phyloP scores from a whole-genome alignment of 2,888 invertebrate genomes.

The Drosophila dives region DNA sequence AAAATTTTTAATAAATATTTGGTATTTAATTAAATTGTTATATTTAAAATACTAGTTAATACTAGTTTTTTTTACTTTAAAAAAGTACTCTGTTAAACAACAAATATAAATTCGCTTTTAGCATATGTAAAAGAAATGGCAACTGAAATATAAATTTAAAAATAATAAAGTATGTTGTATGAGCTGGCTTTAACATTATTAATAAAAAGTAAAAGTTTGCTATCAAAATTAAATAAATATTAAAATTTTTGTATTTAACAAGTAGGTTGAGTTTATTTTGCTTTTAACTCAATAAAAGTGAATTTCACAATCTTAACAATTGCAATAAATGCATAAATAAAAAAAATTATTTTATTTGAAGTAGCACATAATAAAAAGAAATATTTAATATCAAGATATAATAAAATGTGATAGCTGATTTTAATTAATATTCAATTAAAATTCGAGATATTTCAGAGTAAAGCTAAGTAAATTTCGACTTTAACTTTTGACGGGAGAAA shows the following conservation, averaged over 20 bases:
- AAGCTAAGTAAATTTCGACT: not conserved
- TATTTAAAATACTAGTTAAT: not conserved
- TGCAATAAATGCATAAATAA: not conserved
- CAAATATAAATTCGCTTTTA: too few species aligned
- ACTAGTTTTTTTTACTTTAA: too few species aligned
- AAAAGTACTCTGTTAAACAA: too few species aligned
- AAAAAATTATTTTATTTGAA: not conserved
- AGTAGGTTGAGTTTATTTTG: not conserved
- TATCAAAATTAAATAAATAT: not conserved
- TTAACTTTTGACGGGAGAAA: not conserved
- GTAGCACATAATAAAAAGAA: not conserved
- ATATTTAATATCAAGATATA: not conserved
- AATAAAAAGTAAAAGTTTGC: not conserved
- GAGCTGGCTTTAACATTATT: not conserved
- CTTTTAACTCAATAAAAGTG: not conserved
- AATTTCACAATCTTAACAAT: not conserved
- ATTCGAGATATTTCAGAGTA: not conserved
- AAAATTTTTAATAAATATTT: not conserved
- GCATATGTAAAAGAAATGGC: not conserved
- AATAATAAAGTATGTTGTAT: not conserved
- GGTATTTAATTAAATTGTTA: not conserved
- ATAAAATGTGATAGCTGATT: not conserved
- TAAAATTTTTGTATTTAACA: not conserved
- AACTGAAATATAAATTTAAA: not conserved
- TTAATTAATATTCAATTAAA: not conserved